Percentiles rank a stretch among this genome's conserved stretches.
Conservation (phyloP, 1,140 invertebrate genomes). For the Goniozus legneri region DNA sequence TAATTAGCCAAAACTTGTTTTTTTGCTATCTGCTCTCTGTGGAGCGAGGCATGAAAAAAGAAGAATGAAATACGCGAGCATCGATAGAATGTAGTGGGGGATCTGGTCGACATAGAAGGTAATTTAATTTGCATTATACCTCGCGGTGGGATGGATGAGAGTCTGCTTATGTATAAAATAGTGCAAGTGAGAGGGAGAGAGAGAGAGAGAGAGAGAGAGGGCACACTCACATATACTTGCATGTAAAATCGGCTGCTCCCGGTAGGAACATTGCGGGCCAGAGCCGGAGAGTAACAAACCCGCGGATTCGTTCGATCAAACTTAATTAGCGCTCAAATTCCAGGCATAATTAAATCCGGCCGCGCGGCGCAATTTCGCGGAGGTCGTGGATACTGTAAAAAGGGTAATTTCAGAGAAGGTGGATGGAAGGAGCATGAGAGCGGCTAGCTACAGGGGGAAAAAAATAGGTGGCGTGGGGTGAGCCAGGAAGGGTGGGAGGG, state of each 20-base stretch:
- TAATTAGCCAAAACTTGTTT: no score
- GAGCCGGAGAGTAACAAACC: conserved; percentile 46
- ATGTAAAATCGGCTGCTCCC: no score
- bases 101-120: conserved; percentile 25
- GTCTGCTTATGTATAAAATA: no score
- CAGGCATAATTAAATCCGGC: conserved; percentile 50
- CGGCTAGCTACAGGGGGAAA: neutral
- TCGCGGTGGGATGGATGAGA: conserved; percentile 25
- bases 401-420: neutral
- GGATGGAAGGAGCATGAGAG: conserved; percentile 3
- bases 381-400: conserved; percentile 3
- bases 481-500: conserved; percentile 6
- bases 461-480: neutral
- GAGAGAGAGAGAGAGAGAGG: no score
- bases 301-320: conserved; percentile 51
- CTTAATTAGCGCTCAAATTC: conserved; percentile 52
- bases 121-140: conserved; percentile 46
- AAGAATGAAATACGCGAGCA: neutral
- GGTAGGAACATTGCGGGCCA: conserved; percentile 41
- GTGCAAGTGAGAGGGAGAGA: no score
- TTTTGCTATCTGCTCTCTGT: no score
- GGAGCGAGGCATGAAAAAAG: neutral
- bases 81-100: conserved; percentile 25
- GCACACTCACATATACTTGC: no score
- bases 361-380: conserved; percentile 32